Conservation (phyloP, 2,113 vertebrate species). For the Coreoperca whiteheadi region DNA sequence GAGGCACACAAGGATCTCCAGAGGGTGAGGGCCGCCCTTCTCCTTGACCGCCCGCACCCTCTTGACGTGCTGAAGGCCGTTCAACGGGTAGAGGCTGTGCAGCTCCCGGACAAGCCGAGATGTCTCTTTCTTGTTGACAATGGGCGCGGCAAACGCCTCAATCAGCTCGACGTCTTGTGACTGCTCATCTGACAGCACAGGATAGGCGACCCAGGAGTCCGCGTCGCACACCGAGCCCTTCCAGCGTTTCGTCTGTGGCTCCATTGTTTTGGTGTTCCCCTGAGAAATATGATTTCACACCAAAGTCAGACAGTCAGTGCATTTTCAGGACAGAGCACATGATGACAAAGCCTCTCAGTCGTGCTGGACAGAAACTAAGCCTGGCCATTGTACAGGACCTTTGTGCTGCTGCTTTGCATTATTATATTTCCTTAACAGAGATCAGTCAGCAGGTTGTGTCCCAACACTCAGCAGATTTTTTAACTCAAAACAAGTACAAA, state of each 20-base stretch:
- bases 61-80: constrained; percentile 86
- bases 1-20: constrained; percentile 88
- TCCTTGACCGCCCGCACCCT: constrained; percentile 84
- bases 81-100: constrained; percentile 78
- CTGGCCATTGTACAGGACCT: not conserved
- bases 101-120: constrained; percentile 86
- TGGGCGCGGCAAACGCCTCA: constrained; percentile 84
- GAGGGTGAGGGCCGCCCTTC: constrained; percentile 59
- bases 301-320: constrained; percentile 31
- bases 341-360: not conserved
- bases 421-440: not conserved
- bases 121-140: constrained; percentile 87
- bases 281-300: constrained; percentile 57
- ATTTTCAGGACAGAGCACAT: constrained; percentile 8
- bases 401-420: not conserved
- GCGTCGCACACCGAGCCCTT: constrained; percentile 47
- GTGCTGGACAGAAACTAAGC: not conserved
- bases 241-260: constrained; percentile 81
- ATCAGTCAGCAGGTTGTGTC: not conserved
- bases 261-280: constrained; percentile 70
- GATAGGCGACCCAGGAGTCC: constrained; percentile 79
- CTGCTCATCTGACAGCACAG: constrained; percentile 88
- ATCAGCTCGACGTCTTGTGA: constrained; percentile 80
- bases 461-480: not conserved
- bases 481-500: not conserved